Percentiles rank a stretch among this genome's conserved stretches.
Evolutionary conservation across 37 sponge, comb jelly and placozoan genomes (phyloP).

Genomic region (Eunapius fragilis): DNA sequence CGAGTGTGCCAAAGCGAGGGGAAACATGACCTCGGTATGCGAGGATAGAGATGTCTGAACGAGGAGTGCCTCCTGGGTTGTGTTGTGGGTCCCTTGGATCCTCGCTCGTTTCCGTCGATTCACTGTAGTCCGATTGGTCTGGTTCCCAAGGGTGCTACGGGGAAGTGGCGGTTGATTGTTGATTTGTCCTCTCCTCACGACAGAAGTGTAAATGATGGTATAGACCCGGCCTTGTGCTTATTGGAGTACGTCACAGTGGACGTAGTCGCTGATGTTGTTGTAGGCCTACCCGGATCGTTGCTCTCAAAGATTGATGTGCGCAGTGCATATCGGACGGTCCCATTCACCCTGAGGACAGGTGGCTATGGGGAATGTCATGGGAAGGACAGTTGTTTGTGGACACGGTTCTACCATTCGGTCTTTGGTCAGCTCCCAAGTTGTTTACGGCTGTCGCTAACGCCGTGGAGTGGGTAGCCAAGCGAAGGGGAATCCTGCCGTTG

Average conservation of each 20-base stretch:
- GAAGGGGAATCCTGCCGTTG: background rate
- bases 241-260: conserved; percentile 16
- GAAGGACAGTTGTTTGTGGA: conserved; percentile 18
- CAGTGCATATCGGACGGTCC: conserved; percentile 28
- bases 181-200: conserved; percentile 39
- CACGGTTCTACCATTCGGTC: conserved; percentile 26
- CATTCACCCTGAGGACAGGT: conserved; percentile 42
- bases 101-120: background rate
- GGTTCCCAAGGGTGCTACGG: conserved; percentile 21
- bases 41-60: background rate
- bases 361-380: conserved; percentile 25
- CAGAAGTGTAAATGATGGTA: conserved; percentile 37
- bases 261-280: background rate
- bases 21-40: conserved; percentile 19
- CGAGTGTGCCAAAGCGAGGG: background rate
- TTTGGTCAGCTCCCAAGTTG: conserved; percentile 5
- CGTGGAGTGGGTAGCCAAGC: background rate
- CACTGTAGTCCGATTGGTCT: conserved; percentile 28
- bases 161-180: conserved; percentile 42
- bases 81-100: conserved; percentile 7
- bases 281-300: background rate
- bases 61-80: background rate
- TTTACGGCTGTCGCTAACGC: conserved; percentile 10
- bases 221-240: background rate
- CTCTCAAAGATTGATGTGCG: conserved; percentile 24